Evolutionary conservation across 2,888 invertebrate genomes (phyloP).

Genomic region (Habrosyne pyritoides): DNA sequence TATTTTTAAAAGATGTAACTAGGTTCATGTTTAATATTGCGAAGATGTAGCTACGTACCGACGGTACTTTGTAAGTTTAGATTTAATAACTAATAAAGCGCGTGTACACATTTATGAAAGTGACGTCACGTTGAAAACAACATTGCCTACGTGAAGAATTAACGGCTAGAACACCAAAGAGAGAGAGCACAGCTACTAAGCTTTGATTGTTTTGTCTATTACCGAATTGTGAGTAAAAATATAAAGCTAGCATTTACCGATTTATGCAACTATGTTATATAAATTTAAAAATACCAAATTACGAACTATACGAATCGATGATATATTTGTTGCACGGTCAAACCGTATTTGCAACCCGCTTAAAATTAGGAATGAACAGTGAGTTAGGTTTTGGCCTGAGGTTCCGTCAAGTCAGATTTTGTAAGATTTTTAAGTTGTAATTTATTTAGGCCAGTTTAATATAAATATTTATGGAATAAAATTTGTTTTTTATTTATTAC

Average conservation of each 20-base stretch:
- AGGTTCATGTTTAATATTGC: background rate
- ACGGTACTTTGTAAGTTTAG: background rate
- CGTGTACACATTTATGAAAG: slow-evolving; percentile 37
- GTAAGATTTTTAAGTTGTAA: slow-evolving; percentile 61
- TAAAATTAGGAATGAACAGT: background rate
- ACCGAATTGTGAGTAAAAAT: slow-evolving; percentile 38
- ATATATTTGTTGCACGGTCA: slow-evolving; percentile 44
- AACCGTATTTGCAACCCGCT: slow-evolving; percentile 40
- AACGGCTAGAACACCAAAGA: slow-evolving; percentile 83
- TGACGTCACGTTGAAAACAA: slow-evolving; percentile 29
- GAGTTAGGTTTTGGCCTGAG: slow-evolving; percentile 8
- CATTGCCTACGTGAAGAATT: slow-evolving; percentile 40
- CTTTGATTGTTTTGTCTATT: slow-evolving; percentile 44
- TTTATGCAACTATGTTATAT: slow-evolving; percentile 18
- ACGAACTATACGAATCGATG: slow-evolving; percentile 17
- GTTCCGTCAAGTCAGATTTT: slow-evolving; percentile 44
- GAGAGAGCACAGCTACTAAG: slow-evolving; percentile 37
- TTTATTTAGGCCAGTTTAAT: slow-evolving; percentile 74
- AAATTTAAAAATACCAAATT: slow-evolving; percentile 33
- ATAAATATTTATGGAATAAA: slow-evolving; percentile 63
- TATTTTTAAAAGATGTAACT: background rate
- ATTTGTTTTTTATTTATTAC: slow-evolving; percentile 30
- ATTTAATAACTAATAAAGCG: slow-evolving; percentile 14
- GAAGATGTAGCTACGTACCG: background rate
- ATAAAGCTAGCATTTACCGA: slow-evolving; percentile 43